Conservation (phyloP, 2,888 invertebrate genomes). For the Pristionchus fissidentatus region DNA sequence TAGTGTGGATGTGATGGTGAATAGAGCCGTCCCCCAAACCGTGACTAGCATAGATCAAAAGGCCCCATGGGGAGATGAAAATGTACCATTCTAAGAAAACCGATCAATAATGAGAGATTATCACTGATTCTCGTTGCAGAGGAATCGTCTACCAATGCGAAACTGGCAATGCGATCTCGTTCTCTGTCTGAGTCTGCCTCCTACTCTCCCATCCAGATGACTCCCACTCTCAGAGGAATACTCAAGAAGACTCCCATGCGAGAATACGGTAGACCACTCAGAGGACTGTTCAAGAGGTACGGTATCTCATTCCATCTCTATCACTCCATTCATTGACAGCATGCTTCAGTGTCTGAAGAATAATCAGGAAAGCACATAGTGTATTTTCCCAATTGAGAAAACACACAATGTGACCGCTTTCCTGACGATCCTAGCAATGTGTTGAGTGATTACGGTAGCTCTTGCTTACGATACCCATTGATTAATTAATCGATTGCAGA, state of each 20-base stretch:
- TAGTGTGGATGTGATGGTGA: not conserved
- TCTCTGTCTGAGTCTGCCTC: conserved; percentile 43
- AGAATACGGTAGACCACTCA: not conserved
- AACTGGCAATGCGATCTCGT: conserved; percentile 42
- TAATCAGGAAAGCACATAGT: no score
- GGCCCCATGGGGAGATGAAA: not conserved
- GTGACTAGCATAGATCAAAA: not conserved
- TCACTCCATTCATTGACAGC: not conserved
- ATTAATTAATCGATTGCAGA: not conserved
- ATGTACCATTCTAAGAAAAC: no score
- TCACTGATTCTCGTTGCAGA: not conserved
- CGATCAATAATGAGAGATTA: not conserved
- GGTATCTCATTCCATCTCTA: not conserved
- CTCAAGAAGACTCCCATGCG: conserved; percentile 46
- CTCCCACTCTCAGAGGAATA: conserved; percentile 48
- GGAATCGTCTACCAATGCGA: conserved; percentile 28
- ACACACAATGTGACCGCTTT: no score
- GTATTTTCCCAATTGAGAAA: no score
- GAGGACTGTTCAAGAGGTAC: conserved; percentile 43
- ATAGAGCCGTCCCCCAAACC: no score
- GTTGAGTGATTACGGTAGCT: not conserved
- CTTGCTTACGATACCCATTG: not conserved
- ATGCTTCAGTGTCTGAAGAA: no score
- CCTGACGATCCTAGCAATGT: not conserved
- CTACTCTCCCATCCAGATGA: not conserved